A percentile compares a stretch with the other conserved stretches of the same genome.
phyloP scores from a whole-genome alignment of 2,888 invertebrate species.

The Hydropsyche betteni region DNA sequence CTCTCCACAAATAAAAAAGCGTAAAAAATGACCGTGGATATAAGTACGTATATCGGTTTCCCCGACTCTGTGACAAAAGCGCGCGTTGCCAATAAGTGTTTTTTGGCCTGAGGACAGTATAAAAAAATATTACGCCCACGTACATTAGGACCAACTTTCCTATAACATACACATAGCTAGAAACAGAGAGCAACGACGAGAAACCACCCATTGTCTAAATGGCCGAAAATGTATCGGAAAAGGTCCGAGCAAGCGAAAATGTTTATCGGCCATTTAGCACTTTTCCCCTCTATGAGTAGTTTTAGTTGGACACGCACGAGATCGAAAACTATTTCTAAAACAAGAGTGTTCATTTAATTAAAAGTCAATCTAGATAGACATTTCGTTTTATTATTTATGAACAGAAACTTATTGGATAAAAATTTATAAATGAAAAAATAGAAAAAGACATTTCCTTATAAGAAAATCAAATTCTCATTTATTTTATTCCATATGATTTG shows the following conservation, averaged over 20 bases:
- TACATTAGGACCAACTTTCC: constrained; percentile 37
- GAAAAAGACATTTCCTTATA: too few relatives aligned
- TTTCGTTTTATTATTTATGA: too few relatives aligned
- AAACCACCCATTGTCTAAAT: constrained; percentile 37
- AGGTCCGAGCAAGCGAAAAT: constrained; percentile 43
- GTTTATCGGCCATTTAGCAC: constrained; percentile 51
- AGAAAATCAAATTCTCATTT: too few relatives aligned
- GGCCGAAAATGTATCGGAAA: constrained; percentile 41
- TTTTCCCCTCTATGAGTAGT: too few relatives aligned
- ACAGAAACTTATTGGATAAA: too few relatives aligned
- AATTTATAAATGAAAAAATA: too few relatives aligned
- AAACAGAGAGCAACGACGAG: constrained; percentile 28
- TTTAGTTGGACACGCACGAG: too few relatives aligned
- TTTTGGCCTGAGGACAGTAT: constrained; percentile 44
- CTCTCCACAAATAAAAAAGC: constrained; percentile 50
- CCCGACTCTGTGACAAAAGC: constrained; percentile 31
- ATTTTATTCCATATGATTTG: too few relatives aligned
- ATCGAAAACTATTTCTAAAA: too few relatives aligned
- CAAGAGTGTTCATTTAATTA: too few relatives aligned
- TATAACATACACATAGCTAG: constrained; percentile 28
- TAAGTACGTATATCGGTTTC: constrained; percentile 42
- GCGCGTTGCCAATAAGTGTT: constrained; percentile 50
- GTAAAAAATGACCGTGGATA: constrained; percentile 49
- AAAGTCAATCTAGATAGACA: too few relatives aligned
- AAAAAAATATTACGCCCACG: constrained; percentile 33